Percentiles rank a stretch among this genome's conserved stretches.
Conservation (phyloP, 2,113 vertebrate species). For the Scomber scombrus region DNA sequence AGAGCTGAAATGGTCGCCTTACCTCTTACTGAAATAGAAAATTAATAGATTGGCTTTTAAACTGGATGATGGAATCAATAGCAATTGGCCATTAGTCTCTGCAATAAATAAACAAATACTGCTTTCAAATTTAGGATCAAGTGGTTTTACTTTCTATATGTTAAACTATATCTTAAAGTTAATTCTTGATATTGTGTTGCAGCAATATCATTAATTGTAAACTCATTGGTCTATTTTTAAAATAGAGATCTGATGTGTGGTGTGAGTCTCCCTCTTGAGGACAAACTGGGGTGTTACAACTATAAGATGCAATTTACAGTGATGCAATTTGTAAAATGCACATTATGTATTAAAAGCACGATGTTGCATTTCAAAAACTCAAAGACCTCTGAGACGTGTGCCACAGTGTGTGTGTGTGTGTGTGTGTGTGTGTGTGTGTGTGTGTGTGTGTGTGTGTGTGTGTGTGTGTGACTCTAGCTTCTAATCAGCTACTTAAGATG, state of each 20-base stretch:
- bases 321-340: neutral
- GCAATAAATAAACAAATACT: conserved; percentile 10
- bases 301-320: neutral
- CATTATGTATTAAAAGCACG: neutral
- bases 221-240: neutral
- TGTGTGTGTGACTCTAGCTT: conserved; percentile 46
- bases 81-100: conserved; percentile 34
- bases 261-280: conserved; percentile 72
- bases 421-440: neutral
- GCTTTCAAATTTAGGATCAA: conserved; percentile 6
- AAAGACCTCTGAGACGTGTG: neutral
- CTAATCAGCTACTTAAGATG: conserved; percentile 44
- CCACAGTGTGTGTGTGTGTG: too few relatives aligned
- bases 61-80: conserved; percentile 54
- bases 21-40: conserved; percentile 57
- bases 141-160: neutral
- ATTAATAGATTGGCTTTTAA: conserved; percentile 62
- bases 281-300: conserved; percentile 44
- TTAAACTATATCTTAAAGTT: neutral
- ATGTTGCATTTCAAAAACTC: neutral
- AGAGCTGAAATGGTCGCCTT: conserved; percentile 22
- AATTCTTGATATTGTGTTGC: neutral
- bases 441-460: neutral
- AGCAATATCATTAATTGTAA: neutral
- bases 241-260: conserved; percentile 37